Conservation (phyloP, 2,797 vertebrate genomes). For the Bovichtus variegatus region DNA sequence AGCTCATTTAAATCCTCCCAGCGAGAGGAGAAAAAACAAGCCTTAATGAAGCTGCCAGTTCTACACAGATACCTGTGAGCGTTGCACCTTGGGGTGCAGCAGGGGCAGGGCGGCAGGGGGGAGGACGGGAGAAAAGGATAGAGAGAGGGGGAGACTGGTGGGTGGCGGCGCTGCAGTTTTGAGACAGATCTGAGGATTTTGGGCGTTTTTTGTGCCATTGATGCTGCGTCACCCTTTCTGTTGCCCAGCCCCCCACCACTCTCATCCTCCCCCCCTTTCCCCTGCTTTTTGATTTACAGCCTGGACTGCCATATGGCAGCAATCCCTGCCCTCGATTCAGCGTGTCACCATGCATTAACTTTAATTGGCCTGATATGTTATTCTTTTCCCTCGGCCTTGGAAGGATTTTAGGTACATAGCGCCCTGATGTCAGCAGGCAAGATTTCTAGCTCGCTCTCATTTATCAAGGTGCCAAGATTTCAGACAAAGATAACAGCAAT, state of each 20-base stretch:
- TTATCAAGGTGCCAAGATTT: conserved; percentile 79
- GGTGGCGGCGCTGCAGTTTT: conserved; percentile 40
- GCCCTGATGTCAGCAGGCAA: conserved; percentile 77
- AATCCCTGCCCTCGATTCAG: conserved; percentile 83
- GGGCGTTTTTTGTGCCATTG: conserved; percentile 19
- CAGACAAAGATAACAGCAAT: conserved; percentile 78
- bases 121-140: conserved; percentile 29
- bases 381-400: conserved; percentile 77
- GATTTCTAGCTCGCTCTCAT: conserved; percentile 75
- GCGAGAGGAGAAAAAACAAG: conserved; percentile 71
- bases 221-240: conserved; percentile 67
- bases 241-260: conserved; percentile 40
- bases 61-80: conserved; percentile 76
- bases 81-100: conserved; percentile 73
- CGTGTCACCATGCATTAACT: conserved; percentile 84
- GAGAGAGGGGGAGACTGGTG: conserved; percentile 23
- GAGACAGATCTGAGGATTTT: conserved; percentile 52
- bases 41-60: conserved; percentile 83
- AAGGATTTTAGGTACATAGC: conserved; percentile 79
- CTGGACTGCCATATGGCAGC: conserved; percentile 84
- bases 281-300: conserved; percentile 76
- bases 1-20: conserved; percentile 88
- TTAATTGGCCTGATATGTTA: conserved; percentile 86
- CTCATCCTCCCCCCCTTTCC: conserved; percentile 26
- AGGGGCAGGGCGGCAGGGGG: conserved; percentile 47